Evolutionary conservation across 2,797 vertebrate species (phyloP).

Genomic region (Sarcophilus harrisii): DNA sequence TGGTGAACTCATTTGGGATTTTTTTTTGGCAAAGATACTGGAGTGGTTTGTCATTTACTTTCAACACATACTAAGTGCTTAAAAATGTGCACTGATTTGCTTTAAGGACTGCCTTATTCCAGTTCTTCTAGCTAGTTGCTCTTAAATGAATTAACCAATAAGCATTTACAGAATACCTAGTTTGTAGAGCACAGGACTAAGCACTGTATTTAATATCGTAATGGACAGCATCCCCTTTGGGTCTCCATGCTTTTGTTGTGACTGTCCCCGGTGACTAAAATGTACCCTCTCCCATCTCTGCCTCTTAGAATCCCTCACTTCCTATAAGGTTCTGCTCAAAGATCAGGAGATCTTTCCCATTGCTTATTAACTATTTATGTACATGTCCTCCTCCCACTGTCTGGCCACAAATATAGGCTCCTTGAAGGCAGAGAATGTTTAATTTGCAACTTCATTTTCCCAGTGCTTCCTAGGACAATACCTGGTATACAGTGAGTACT

Average conservation of each 20-base stretch:
- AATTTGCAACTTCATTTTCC: neutral
- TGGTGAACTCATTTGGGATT: neutral
- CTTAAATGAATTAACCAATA: neutral
- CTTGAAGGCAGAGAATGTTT: neutral
- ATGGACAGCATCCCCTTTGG: neutral
- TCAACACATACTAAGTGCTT: neutral
- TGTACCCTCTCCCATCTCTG: neutral
- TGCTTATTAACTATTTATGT: neutral
- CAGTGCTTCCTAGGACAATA: neutral
- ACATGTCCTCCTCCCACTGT: neutral
- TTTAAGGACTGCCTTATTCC: neutral
- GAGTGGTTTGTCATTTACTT: neutral
- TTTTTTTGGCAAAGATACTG: neutral
- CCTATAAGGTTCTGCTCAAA: neutral
- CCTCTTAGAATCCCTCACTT: neutral
- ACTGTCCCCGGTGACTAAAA: neutral
- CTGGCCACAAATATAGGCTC: neutral
- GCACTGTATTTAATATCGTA: neutral
- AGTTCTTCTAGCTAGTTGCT: neutral
- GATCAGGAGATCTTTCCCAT: neutral
- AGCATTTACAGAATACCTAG: neutral
- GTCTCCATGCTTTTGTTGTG: neutral
- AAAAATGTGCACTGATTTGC: neutral
- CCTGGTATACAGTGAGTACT: neutral
- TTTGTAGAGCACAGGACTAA: neutral